Conservation (phyloP, 2,113 vertebrate species). For the Lucifuga dentata region DNA sequence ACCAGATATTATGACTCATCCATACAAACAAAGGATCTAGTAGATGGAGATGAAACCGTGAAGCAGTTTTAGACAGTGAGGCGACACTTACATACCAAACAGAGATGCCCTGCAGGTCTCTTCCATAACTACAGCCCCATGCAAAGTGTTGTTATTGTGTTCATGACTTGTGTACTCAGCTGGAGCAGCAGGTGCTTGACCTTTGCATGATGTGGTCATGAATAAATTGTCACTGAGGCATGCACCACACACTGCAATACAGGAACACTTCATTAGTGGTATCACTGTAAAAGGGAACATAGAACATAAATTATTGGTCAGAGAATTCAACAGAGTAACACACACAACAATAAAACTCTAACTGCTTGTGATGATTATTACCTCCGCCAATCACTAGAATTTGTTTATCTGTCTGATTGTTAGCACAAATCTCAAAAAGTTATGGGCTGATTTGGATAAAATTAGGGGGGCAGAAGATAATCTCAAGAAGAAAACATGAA, state of each 20-base stretch:
- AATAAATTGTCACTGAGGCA: neutral
- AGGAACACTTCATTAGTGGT: too few species aligned
- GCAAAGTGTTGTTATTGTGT: constrained; percentile 42
- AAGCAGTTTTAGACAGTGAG: constrained; percentile 4
- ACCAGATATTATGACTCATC: neutral
- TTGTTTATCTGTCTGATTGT: too few species aligned
- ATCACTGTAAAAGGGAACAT: too few species aligned
- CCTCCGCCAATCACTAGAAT: too few species aligned
- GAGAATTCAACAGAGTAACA: too few species aligned
- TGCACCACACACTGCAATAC: neutral
- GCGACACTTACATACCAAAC: neutral
- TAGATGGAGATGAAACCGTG: constrained; percentile 4
- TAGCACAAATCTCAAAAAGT: too few species aligned
- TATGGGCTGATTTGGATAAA: too few species aligned
- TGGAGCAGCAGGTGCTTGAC: constrained; percentile 10
- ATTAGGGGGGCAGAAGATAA: too few species aligned
- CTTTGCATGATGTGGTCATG: constrained; percentile 28
- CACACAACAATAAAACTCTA: too few species aligned
- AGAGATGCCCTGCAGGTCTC: neutral
- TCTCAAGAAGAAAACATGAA: too few species aligned
- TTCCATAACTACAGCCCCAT: constrained; percentile 23
- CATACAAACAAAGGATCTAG: neutral
- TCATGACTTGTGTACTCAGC: neutral
- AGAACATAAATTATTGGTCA: too few species aligned
- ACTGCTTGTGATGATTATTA: too few species aligned